Evolutionary conservation across 2,113 vertebrate species (phyloP), one percentile per base, ranked within the genome.

Genomic region (Sinocyclocheilus maitianheensis): DNA sequence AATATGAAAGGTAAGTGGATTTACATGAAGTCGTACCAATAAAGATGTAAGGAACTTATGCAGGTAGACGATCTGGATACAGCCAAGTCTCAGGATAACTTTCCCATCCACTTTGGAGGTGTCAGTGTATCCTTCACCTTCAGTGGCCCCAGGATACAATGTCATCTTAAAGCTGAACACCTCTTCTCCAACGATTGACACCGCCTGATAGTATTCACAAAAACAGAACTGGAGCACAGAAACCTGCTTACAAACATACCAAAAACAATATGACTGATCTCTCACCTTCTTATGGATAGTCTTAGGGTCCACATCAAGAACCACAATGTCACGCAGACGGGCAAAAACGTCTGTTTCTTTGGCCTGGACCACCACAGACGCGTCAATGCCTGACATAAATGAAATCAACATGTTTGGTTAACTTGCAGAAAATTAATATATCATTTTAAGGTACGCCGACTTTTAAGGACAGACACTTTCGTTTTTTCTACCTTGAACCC

Each of bases 171-270:
- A 98, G 92, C 95, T 97, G 91, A 99, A 99, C 89, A 99, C 97
- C 93, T 99, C 98, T 90, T 98, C 96, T 51, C 97, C 97, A 90
- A 98, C 86, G 86, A 99, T 98, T 72, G 98, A 99, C 82, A 99
- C 97, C 0, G 95, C 97, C 98, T 99, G 90, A 81, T 53, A 87
- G 18, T 53, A 91, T 22, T 65, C 88, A 86, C 34, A 84, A 18
- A 84, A 16, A 63, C 5, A 83, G 40, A 67, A 13, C 4, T 18
- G 30, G 51, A 58, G 34, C n/a, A 63, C 24, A 63, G 1, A 30
- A 77, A 34, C 6, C 3, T 0, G 14, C 8, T 11, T 48, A 48
- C 20, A 63, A n/a, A 67, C 2, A 5, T 22, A 3, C 65, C 30
- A 24, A 40, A 20, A 51, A 67, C 34, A 43, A 65, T 62, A 22